Conservation (phyloP, 2,888 invertebrate genomes). For the Pseudeuparius sepicola region DNA sequence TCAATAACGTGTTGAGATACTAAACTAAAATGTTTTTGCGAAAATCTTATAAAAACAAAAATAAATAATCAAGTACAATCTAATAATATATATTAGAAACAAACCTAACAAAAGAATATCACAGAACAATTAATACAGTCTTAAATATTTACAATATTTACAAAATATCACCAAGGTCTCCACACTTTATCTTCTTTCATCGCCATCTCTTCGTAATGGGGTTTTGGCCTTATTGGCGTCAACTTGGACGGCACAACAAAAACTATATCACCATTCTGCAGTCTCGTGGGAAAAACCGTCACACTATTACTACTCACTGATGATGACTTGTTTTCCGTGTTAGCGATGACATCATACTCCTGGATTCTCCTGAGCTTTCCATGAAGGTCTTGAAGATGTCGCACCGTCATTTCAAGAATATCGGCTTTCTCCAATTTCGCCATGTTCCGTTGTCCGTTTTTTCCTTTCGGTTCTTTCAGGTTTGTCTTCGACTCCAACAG, state of each 20-base stretch:
- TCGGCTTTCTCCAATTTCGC: conserved; percentile 56
- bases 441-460: conserved; percentile 37
- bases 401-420: conserved; percentile 53
- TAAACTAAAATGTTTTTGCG: too few relatives aligned
- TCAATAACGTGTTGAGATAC: too few relatives aligned
- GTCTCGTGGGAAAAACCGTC: conserved; percentile 36
- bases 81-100: too few relatives aligned
- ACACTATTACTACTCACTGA: not conserved
- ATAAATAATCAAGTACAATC: too few relatives aligned
- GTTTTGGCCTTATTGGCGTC: conserved; percentile 1
- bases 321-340: conserved; percentile 9
- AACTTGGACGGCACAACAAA: conserved; percentile 35
- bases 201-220: conserved; percentile 5
- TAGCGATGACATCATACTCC: conserved; percentile 7
- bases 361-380: conserved; percentile 27
- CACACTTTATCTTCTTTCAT: conserved; percentile 12
- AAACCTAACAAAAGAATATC: too few relatives aligned
- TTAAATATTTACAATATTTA: too few relatives aligned
- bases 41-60: too few relatives aligned
- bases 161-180: conserved; percentile 16
- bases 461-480: conserved; percentile 30
- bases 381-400: conserved; percentile 46
- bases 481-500: conserved; percentile 39
- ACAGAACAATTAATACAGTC: conserved; percentile 8
- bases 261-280: conserved; percentile 38